Percentiles rank a stretch among this genome's conserved stretches.
Evolutionary conservation across 1,140 invertebrate species (phyloP).

Genomic region (Xylocopa sonorina): DNA sequence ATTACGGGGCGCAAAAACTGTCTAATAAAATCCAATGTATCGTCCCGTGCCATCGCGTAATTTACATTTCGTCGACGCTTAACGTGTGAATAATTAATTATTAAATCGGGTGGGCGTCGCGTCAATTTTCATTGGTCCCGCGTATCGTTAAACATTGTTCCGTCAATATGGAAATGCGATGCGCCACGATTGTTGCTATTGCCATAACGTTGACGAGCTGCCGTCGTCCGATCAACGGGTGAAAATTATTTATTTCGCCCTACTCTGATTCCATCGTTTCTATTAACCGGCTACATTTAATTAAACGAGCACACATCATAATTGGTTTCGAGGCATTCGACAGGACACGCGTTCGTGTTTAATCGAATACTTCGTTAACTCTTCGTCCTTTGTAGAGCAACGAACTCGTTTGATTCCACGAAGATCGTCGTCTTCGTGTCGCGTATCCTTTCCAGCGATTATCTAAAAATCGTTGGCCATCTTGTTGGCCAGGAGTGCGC

Average conservation of each 20-base stretch:
- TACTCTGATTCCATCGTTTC: slow-evolving; percentile 1
- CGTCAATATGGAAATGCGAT: slow-evolving; percentile 27
- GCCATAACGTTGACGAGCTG: slow-evolving; percentile 24
- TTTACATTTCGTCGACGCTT: neutral
- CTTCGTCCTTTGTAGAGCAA: neutral
- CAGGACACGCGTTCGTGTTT: slow-evolving; percentile 9
- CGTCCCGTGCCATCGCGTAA: neutral
- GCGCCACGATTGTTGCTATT: slow-evolving; percentile 9
- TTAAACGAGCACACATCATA: neutral
- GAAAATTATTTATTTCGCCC: slow-evolving; percentile 20
- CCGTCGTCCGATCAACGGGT: neutral
- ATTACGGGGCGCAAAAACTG: too few species aligned
- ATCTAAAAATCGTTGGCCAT: too few species aligned
- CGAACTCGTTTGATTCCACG: slow-evolving; percentile 6
- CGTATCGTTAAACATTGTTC: slow-evolving; percentile 31
- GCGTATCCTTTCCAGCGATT: too few species aligned
- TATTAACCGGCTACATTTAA: slow-evolving; percentile 30
- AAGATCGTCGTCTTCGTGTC: too few species aligned
- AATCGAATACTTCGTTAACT: slow-evolving; percentile 24
- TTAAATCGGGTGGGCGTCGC: neutral
- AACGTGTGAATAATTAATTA: slow-evolving; percentile 37
- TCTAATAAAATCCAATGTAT: neutral
- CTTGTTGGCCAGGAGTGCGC: too few species aligned
- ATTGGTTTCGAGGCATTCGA: neutral
- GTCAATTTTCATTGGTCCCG: slow-evolving; percentile 13